Evolutionary conservation across 2,797 vertebrate genomes (phyloP), one percentile per base, ranked within the genome.

Genomic region (Linurgus olivaceus): DNA sequence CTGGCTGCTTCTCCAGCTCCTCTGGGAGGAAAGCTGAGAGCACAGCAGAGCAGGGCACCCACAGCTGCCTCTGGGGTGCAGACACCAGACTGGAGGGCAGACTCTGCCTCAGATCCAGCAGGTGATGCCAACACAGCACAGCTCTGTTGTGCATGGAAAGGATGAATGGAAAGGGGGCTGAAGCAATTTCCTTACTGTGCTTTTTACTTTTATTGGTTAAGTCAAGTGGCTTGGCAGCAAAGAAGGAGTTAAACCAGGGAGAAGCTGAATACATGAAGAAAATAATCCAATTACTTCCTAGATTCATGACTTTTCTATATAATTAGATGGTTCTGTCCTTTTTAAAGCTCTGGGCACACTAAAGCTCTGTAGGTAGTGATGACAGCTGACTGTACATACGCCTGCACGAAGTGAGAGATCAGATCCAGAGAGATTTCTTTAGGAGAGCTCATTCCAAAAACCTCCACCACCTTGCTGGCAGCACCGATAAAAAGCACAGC

Each of bases 361-460:
- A 47, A 75, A 67, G 23, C 16, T 76, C 45, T 7, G 83, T 91
- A 65, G 92, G 80, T 9, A 91, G 92, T 85, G 92, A 82, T 90
- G 94, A 92, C 84, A 90, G 88, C 66, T 86, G 71, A 68, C 68
- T 77, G n/a, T 26, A 51, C 24, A 55, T 19, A 28, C 3, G 19
- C 37, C 80, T 70, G 6, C 13, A 6, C 19, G 33, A 86, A 93
- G 63, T 3, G 67, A 79, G 63, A 76, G 33, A 70, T n/a, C 51
- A 68, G n/a, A 84, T 59, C 47, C 83, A 58, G 55, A 68, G 31
- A 70, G 31, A 19, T 70, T 81, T 57, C 20, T 76, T 18, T 11
- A 47, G 55, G 10, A 66, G 19, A 48, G 3, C 3, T 88, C 7
- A 28, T 58, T 40, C 65, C 11, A 51, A 58, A 94, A 92, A 29